Evolutionary conservation across 2,888 invertebrate species (phyloP).

Genomic region (Acronicta aceris): DNA sequence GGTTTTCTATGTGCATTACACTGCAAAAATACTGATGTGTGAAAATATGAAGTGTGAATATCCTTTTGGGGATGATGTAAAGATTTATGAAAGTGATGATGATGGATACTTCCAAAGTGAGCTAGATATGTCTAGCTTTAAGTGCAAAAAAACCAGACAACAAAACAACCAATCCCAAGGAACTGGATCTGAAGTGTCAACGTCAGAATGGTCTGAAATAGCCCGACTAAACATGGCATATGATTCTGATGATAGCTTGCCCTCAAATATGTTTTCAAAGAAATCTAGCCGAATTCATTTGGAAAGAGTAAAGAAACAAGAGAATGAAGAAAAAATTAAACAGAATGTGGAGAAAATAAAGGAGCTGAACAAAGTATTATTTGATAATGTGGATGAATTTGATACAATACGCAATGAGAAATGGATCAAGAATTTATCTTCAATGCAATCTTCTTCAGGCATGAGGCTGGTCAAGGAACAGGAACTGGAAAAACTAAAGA

Average conservation of each 20-base stretch:
- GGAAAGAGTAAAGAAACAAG: conserved; percentile 23
- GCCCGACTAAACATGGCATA: conserved; percentile 60
- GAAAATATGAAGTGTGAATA: conserved; percentile 73
- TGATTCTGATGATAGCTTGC: conserved; percentile 59
- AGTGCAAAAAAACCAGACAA: conserved; percentile 7
- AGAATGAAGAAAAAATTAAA: conserved; percentile 51
- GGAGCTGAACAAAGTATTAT: conserved; percentile 60
- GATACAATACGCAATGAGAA: conserved; percentile 67
- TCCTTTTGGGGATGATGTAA: conserved; percentile 75
- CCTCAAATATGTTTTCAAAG: conserved; percentile 17
- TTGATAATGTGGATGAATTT: conserved; percentile 28
- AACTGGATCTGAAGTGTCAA: conserved; percentile 61
- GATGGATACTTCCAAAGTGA: conserved; percentile 27
- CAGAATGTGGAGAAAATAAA: conserved; percentile 66
- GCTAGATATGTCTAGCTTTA: conserved; percentile 50
- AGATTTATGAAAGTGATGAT: conserved; percentile 64
- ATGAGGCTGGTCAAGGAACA: conserved; percentile 64
- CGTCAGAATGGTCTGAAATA: conserved; percentile 65
- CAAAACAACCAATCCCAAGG: conserved; percentile 24
- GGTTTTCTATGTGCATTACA: conserved; percentile 70
- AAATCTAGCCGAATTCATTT: conserved; percentile 24
- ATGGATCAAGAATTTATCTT: conserved; percentile 71
- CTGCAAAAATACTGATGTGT: conserved; percentile 77
- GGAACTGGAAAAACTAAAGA: conserved; percentile 63
- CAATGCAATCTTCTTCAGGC: conserved; percentile 65